Evolutionary conservation across 53 echinoderm and acorn worm genomes (phyloP).

Genomic region (Temnopleurus reevesii): DNA sequence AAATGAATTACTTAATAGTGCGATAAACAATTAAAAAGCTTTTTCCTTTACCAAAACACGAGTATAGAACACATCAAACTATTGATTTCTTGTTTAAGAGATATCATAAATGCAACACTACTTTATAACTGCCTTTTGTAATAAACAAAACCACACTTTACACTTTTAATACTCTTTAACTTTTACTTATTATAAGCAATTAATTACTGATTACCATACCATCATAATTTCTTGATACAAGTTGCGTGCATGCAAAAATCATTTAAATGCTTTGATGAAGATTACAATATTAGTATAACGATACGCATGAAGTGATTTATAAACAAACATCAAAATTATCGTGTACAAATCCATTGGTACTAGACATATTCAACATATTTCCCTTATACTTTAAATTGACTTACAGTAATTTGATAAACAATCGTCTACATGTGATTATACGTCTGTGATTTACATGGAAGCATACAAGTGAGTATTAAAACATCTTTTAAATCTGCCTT

Average conservation of each 20-base stretch:
- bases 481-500: neutral
- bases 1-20: slow-evolving; percentile 20
- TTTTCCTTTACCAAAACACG: slow-evolving; percentile 32
- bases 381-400: neutral
- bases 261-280: slow-evolving; percentile 41
- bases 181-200: neutral
- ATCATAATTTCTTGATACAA: slow-evolving; percentile 3
- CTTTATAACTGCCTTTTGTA: slow-evolving; percentile 12
- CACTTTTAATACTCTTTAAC: slow-evolving; percentile 25
- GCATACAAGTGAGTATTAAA: slow-evolving; percentile 1
- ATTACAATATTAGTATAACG: no score
- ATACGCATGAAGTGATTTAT: slow-evolving; percentile 30
- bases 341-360: neutral
- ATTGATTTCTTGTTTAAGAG: neutral
- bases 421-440: slow-evolving; percentile 19
- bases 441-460: slow-evolving; percentile 3
- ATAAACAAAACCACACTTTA: slow-evolving; percentile 36
- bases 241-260: slow-evolving; percentile 37
- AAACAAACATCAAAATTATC: slow-evolving; percentile 19
- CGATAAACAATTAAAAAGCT: neutral
- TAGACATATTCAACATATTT: neutral
- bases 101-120: slow-evolving; percentile 10
- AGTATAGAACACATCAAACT: slow-evolving; percentile 37
- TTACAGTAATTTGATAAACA: neutral
- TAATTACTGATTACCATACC: slow-evolving; percentile 26